Evolutionary conservation across 2,888 invertebrate species (phyloP), one percentile per base, ranked within the genome.

Genomic region (Cerastoderma edule): DNA sequence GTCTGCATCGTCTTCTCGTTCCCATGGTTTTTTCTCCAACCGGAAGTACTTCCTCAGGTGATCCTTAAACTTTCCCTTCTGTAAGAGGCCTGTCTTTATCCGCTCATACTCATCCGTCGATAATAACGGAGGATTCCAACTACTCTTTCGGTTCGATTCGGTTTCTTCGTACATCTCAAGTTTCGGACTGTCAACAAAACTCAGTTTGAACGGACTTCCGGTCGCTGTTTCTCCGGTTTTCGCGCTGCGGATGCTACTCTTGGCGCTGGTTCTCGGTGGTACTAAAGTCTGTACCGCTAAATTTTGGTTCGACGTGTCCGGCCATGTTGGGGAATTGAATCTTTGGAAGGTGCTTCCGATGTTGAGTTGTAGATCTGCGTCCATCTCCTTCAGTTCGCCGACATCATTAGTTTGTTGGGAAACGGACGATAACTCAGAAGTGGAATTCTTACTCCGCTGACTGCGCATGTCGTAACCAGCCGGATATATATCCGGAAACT

Each of bases 61-160:
- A 5, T 72, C 67, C 53, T 74, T 77, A 48, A 80, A 80, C 54
- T 77, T 80, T 28, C 80, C 80, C 44, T 27, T 68, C 22, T 65
- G 53, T n/a, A 76, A n/a, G 10, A 75, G 64, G 8, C 56, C 44
- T 50, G 68, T 70, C 54, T 77, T 77, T 27, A 69, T 35, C 0
- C 56, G 46, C 16, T 66, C 13, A 27, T 80, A 75, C 22, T 39
- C 33, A 6, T 60, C 65, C 5, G 28, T 22, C n/a, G 69, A 54
- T 16, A 80, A 54, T 19, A 30, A 35, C 2, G 77, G 72, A 2
- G 77, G 66, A 27, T 63, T 54, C 80, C 80, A 80, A 8, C 65
- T 39, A n/a, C 22, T 57, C 33, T 46, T 28, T 16, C 32, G 22
- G 19, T 33, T 10, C 44, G 32, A 16, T 24, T 57, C 35, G 28